Evolutionary conservation across 2,888 invertebrate species (phyloP).

Genomic region (Tenthredo distinguenda): DNA sequence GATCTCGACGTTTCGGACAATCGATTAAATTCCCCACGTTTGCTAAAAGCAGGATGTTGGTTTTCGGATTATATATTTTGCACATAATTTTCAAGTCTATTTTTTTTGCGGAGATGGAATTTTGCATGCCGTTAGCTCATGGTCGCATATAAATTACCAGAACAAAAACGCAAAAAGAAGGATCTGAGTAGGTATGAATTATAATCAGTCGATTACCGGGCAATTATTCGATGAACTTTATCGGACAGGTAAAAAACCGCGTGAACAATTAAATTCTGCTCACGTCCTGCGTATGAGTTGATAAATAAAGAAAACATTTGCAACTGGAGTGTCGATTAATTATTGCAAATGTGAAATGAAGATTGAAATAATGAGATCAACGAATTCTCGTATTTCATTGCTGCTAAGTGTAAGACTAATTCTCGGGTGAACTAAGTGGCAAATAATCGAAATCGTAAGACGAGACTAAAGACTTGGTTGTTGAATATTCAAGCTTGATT

Average conservation of each 20-base stretch:
- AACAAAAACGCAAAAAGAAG: not conserved
- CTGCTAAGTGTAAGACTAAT: not conserved
- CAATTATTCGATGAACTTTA: not conserved
- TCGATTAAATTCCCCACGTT: not conserved
- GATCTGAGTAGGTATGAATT: not conserved
- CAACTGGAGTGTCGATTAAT: not conserved
- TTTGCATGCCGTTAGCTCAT: not conserved
- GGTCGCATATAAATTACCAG: not conserved
- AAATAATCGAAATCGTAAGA: not conserved
- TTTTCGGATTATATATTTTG: not conserved
- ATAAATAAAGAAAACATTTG: not conserved
- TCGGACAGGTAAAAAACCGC: not conserved
- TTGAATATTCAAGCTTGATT: not conserved
- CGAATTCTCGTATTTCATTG: not conserved
- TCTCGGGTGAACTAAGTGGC: not conserved
- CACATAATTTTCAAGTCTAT: not conserved
- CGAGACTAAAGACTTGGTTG: not conserved
- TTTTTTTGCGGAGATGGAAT: not conserved
- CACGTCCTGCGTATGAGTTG: not conserved
- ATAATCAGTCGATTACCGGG: not conserved
- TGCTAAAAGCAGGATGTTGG: conserved; percentile 2
- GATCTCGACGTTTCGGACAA: not conserved
- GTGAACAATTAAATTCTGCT: not conserved
- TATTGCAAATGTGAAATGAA: conserved; percentile 12
- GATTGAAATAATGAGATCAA: not conserved